Conservation (phyloP, 1,140 invertebrate genomes). For the Muscidifurax raptorellus region DNA sequence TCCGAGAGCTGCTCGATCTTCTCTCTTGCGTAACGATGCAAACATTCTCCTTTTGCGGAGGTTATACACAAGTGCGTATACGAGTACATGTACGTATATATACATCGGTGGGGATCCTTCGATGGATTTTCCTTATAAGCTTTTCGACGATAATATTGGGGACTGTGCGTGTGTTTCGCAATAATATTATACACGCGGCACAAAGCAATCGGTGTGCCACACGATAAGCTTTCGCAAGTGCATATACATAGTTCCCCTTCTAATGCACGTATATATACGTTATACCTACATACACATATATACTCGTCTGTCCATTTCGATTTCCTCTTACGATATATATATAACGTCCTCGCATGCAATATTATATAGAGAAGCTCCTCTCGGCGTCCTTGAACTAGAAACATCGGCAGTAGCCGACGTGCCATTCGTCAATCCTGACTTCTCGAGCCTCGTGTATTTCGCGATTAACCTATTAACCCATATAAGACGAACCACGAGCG, state of each 20-base stretch:
- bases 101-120: no score
- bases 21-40: neutral
- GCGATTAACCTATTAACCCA: slow-evolving; percentile 29
- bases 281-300: neutral
- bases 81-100: no score
- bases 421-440: slow-evolving; percentile 4
- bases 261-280: no score
- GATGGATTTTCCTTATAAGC: no score
- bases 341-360: neutral
- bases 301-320: neutral
- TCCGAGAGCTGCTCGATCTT: neutral
- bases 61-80: no score
- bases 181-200: no score
- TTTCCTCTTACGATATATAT: neutral
- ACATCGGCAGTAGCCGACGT: neutral
- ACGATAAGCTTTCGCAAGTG: neutral
- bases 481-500: neutral
- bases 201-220: no score
- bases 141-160: no score
- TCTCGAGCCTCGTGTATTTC: neutral
- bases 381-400: slow-evolving; percentile 29
- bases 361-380: neutral
- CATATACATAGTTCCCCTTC: no score
- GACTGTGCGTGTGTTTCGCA: no score
- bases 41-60: neutral